Conservation (phyloP, 2,888 invertebrate genomes). For the Boloria euphrosyne region DNA sequence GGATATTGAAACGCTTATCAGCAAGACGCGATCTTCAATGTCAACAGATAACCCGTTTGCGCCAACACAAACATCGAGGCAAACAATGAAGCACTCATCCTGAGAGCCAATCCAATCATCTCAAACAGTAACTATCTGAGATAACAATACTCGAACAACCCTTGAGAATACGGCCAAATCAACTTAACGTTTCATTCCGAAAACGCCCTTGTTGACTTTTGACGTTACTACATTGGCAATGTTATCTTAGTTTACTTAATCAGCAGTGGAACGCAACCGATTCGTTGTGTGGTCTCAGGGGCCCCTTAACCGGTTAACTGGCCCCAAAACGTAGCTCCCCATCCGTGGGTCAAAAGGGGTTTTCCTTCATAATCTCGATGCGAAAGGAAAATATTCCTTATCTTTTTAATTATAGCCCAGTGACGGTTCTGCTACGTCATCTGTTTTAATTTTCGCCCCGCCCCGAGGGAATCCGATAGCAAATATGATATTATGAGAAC, state of each 20-base stretch:
- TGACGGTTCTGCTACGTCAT: constrained; percentile 73
- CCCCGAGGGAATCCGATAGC: constrained; percentile 61
- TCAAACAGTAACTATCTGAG: constrained; percentile 75
- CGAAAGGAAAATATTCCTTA: constrained; percentile 78
- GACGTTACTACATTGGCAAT: constrained; percentile 74
- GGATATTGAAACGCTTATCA: constrained; percentile 44
- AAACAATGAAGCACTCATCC: constrained; percentile 70
- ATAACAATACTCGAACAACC: constrained; percentile 71
- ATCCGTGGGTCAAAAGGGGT: constrained; percentile 62
- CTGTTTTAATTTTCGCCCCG: constrained; percentile 76
- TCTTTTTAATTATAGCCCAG: constrained; percentile 80
- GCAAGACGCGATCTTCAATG: constrained; percentile 41
- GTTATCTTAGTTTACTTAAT: constrained; percentile 83
- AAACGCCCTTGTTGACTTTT: constrained; percentile 79
- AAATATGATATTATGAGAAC: constrained; percentile 45
- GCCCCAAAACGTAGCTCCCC: constrained; percentile 52
- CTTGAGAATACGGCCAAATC: constrained; percentile 77
- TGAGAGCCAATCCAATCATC: constrained; percentile 77
- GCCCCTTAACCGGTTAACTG: constrained; percentile 74
- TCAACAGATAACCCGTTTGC: constrained; percentile 47
- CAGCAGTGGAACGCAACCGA: constrained; percentile 69
- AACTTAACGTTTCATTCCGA: constrained; percentile 72
- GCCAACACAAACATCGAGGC: constrained; percentile 54
- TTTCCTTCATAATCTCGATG: constrained; percentile 59
- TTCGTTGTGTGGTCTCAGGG: constrained; percentile 69